Percentiles rank a stretch among this genome's conserved stretches.
These are phyloP conservation scores for Drosophila fuyamai DNA, from an alignment of 1,140 invertebrate species.

Conservation along the genomic window DNA sequence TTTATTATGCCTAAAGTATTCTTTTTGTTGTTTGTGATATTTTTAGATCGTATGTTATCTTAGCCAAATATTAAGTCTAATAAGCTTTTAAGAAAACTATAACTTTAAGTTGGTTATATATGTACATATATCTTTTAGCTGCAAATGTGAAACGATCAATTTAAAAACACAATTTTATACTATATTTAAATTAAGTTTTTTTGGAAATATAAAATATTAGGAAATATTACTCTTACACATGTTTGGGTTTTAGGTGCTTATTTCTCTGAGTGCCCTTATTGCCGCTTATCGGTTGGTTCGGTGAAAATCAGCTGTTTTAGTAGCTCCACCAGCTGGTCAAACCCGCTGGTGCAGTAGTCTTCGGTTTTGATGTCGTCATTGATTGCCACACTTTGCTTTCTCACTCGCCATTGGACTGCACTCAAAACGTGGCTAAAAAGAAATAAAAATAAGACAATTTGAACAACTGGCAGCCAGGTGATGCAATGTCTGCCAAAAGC, in stretches of 20 bases:
- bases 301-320: constrained; percentile 64
- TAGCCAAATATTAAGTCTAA: no score
- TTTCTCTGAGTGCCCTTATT: constrained; percentile 7
- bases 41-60: no score
- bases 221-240: no score
- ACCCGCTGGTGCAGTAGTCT: constrained; percentile 64
- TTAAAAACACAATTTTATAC: no score
- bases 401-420: constrained; percentile 73
- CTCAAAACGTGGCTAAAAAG: constrained; percentile 48
- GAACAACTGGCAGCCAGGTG: constrained; percentile 23
- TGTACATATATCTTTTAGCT: no score
- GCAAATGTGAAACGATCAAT: no score
- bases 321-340: constrained; percentile 59
- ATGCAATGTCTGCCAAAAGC: constrained; percentile 50
- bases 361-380: constrained; percentile 75
- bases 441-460: constrained; percentile 5
- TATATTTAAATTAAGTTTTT: no score
- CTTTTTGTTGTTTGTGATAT: neutral
- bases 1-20: neutral
- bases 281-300: constrained; percentile 3
- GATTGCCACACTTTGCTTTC: constrained; percentile 83
- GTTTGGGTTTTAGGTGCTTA: no score
- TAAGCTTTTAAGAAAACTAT: no score
- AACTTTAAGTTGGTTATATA: no score
- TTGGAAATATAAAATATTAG: no score